These are phyloP conservation scores for Pogonomyrmex californicus DNA, from an alignment of 1,140 invertebrate genomes.

Conservation along the genomic window DNA sequence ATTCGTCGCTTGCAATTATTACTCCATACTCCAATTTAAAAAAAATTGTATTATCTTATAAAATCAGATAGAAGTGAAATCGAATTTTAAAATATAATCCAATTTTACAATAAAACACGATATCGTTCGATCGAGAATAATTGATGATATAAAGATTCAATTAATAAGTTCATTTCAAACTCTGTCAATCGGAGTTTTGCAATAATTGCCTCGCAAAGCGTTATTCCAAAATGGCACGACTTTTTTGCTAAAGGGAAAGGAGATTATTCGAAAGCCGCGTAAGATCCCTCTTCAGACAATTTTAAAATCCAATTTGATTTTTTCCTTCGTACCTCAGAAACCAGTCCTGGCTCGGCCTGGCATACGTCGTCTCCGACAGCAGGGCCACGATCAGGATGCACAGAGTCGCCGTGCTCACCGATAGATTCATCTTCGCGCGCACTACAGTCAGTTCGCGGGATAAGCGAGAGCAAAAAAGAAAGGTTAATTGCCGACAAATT, in stretches of 20 bases:
- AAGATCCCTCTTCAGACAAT: background rate
- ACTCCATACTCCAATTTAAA: background rate
- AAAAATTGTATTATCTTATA: no score
- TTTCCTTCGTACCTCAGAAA: conserved; percentile 71
- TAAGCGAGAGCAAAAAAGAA: background rate
- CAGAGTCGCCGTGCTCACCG: conserved; percentile 19
- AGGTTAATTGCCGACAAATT: background rate
- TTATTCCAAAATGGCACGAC: no score
- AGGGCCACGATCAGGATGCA: conserved; percentile 62
- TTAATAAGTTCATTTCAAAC: no score
- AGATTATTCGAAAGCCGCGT: background rate
- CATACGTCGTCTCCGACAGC: conserved; percentile 63
- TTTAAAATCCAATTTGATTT: background rate
- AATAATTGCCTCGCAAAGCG: no score
- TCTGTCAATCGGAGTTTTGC: no score
- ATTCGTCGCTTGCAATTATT: background rate
- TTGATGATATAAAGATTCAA: no score
- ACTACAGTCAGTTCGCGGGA: background rate
- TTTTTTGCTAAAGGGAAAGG: background rate
- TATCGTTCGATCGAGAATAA: no score
- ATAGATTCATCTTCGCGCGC: conserved; percentile 44
- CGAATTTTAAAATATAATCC: no score
- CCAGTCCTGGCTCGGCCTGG: conserved; percentile 61
- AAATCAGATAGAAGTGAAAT: no score
- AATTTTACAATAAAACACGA: no score